Conservation (phyloP, 2,888 invertebrate species). For the Crepidodera aurea region DNA sequence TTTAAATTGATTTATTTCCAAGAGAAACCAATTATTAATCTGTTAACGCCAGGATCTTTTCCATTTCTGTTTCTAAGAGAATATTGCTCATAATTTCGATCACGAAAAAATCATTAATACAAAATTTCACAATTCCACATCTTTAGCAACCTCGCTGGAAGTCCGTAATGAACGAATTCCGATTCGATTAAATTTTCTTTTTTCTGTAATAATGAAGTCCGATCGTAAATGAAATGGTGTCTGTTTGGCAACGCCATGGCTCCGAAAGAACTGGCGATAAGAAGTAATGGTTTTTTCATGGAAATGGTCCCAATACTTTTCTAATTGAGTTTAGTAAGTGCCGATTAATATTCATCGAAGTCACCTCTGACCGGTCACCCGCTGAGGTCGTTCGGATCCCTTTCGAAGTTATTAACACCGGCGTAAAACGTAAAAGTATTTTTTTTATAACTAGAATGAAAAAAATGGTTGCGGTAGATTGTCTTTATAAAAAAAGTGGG, state of each 20-base stretch:
- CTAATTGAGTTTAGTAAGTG: constrained; percentile 57
- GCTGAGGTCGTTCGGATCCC: not conserved
- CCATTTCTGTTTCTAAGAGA: not conserved
- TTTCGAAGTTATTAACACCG: not conserved
- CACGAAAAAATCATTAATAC: constrained; percentile 17
- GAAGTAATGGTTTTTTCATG: constrained; percentile 58
- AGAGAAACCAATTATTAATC: too few species aligned
- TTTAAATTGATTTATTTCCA: too few species aligned
- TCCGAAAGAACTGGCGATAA: constrained; percentile 50
- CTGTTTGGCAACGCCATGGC: constrained; percentile 20
- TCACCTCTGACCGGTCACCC: constrained; percentile 12
- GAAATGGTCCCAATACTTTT: constrained; percentile 55
- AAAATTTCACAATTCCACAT: constrained; percentile 15
- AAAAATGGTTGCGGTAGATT: too few species aligned
- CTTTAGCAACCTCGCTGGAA: constrained; percentile 4
- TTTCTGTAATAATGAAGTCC: constrained; percentile 32
- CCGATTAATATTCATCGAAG: constrained; percentile 58
- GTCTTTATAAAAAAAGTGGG: too few species aligned
- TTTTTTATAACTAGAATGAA: too few species aligned
- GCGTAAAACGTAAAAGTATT: too few species aligned
- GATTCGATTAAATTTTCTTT: constrained; percentile 28
- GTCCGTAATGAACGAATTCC: constrained; percentile 22
- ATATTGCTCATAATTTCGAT: constrained; percentile 13
- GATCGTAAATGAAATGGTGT: constrained; percentile 41
- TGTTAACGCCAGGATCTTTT: not conserved